Percentiles rank a stretch among this genome's conserved stretches.
phyloP scores from a whole-genome alignment of 2,888 invertebrate species.

The Andrena hattorfiana region DNA sequence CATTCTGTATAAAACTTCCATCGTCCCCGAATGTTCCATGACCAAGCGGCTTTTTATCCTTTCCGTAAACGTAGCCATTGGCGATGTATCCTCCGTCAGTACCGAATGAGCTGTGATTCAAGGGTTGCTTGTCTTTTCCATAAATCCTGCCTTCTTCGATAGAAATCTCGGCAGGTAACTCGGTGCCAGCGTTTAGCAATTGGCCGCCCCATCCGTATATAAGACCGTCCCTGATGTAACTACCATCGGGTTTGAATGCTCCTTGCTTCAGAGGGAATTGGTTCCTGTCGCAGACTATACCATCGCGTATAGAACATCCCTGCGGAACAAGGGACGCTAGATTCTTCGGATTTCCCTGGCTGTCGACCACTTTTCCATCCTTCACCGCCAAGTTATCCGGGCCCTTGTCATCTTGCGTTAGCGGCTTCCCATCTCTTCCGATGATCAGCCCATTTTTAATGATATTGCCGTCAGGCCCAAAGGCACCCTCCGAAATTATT shows the following conservation, averaged over 20 bases:
- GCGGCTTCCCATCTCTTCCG: constrained; percentile 79
- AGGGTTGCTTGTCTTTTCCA: constrained; percentile 79
- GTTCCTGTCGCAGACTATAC: constrained; percentile 78
- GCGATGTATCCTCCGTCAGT: constrained; percentile 79
- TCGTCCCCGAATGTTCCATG: constrained; percentile 80
- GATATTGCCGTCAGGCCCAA: constrained; percentile 82
- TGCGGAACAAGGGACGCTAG: constrained; percentile 79
- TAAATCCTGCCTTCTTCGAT: constrained; percentile 80
- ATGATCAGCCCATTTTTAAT: constrained; percentile 80
- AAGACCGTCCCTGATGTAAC: constrained; percentile 81
- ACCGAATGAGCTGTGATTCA: constrained; percentile 81
- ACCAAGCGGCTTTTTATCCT: constrained; percentile 77
- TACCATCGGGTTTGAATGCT: constrained; percentile 80
- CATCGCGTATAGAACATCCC: constrained; percentile 81
- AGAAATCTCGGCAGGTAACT: constrained; percentile 78
- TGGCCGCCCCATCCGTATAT: constrained; percentile 82
- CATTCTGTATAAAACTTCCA: constrained; percentile 80
- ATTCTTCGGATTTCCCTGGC: constrained; percentile 76
- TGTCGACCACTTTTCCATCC: constrained; percentile 81
- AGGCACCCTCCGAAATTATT: constrained; percentile 77
- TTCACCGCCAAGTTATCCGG: constrained; percentile 79
- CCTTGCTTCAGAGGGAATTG: constrained; percentile 79
- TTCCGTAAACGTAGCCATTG: constrained; percentile 80
- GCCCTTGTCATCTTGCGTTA: constrained; percentile 81
- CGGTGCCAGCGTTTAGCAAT: constrained; percentile 78